A percentile compares a stretch with the other conserved stretches of the same genome.
Evolutionary conservation across 1,140 invertebrate species (phyloP).

Genomic region (Metaphire vulgaris): DNA sequence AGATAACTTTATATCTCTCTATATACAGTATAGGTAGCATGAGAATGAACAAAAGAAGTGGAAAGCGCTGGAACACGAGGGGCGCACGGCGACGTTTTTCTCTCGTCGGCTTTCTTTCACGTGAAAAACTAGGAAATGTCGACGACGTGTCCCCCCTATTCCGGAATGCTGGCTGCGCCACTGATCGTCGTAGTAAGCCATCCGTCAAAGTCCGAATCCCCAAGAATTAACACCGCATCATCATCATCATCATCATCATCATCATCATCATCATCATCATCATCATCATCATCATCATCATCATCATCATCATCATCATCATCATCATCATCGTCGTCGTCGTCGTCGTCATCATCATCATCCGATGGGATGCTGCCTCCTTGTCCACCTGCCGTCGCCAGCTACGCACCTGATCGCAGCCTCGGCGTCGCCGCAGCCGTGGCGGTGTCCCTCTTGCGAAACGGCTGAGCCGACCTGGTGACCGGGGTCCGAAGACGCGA

Average conservation of each 20-base stretch:
- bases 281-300: background rate
- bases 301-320: background rate
- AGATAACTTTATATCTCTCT: no score
- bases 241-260: background rate
- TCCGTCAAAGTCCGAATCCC: no score
- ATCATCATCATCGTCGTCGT: background rate
- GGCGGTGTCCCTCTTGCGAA: background rate
- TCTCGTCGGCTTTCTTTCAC: no score
- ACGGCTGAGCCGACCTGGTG: background rate
- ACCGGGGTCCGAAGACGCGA: background rate
- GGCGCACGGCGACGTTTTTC: no score
- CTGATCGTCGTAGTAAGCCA: no score
- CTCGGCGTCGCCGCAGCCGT: background rate
- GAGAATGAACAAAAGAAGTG: no score
- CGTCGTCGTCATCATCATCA: background rate
- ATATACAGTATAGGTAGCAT: no score
- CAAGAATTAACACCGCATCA: background rate
- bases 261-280: background rate
- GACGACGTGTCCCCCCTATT: no score
- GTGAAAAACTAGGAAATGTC: no score
- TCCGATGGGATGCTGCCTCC: background rate
- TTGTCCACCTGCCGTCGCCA: background rate
- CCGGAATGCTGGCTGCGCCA: no score
- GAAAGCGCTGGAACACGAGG: no score
- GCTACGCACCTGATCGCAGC: background rate